phyloP scores from a whole-genome alignment of 2,113 vertebrate genomes.

The Misgurnus anguillicaudatus region DNA sequence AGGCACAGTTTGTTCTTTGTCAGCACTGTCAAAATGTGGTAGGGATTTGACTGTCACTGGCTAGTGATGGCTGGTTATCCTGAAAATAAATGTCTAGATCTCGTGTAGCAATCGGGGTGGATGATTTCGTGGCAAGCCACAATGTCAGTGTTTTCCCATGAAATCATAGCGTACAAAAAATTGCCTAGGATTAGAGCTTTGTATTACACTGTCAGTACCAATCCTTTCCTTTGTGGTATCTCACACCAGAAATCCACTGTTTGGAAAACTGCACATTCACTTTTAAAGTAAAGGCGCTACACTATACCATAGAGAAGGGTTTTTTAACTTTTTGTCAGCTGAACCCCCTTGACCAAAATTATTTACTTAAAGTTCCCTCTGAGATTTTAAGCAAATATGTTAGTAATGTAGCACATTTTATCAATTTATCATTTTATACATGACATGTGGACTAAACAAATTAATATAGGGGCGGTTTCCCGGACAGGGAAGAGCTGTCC shows the following conservation, averaged over 20 bases:
- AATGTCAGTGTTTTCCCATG: not conserved
- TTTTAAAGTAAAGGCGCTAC: too few relatives aligned
- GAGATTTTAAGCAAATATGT: too few relatives aligned
- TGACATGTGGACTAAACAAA: too few relatives aligned
- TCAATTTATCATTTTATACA: too few relatives aligned
- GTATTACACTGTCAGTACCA: not conserved
- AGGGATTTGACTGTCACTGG: not conserved
- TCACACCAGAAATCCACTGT: not conserved
- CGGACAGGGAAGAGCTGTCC: too few relatives aligned
- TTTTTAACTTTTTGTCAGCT: too few relatives aligned
- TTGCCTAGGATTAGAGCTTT: not conserved
- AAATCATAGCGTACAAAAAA: not conserved
- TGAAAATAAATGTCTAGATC: not conserved
- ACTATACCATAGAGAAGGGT: too few relatives aligned
- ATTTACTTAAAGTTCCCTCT: too few relatives aligned
- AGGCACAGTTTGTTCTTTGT: not conserved
- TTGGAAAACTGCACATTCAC: not conserved
- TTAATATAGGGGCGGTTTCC: too few relatives aligned
- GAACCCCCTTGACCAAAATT: too few relatives aligned
- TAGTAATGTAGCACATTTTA: too few relatives aligned
- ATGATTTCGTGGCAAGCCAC: not conserved
- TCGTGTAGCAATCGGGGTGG: not conserved
- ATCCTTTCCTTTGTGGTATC: not conserved
- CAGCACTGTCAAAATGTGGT: not conserved
- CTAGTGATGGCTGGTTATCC: slow-evolving; percentile 4